A percentile compares a stretch with the other conserved stretches of the same genome.
Evolutionary conservation across 2,113 vertebrate genomes (phyloP).

Genomic region (Mobula hypostoma): DNA sequence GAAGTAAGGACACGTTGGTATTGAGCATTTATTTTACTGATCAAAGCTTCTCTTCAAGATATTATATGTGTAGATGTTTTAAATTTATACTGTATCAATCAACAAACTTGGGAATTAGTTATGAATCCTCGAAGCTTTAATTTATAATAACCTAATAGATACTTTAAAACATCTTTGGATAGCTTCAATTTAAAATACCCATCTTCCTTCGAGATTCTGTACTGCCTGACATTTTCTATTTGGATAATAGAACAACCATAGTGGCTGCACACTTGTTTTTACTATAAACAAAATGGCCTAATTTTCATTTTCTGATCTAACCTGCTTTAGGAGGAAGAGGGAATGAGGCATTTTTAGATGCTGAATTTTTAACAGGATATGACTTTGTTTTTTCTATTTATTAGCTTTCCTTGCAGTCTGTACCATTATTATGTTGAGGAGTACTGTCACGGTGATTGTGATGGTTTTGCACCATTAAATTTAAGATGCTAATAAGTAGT

Average conservation of each 20-base stretch:
- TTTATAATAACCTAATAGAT: background rate
- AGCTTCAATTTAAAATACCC: background rate
- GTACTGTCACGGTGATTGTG: background rate
- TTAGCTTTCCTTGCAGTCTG: background rate
- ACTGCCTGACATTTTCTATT: background rate
- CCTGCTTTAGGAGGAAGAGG: background rate
- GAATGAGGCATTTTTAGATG: background rate
- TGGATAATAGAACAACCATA: background rate
- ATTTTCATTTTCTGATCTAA: background rate
- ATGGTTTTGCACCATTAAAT: background rate
- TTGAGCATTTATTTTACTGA: background rate
- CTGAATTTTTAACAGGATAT: background rate
- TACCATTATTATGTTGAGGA: background rate
- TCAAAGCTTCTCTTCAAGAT: background rate
- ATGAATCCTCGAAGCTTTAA: no score
- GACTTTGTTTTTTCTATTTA: background rate
- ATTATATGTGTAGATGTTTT: background rate
- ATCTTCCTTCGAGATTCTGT: background rate
- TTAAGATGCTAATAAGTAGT: background rate
- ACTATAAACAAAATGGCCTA: background rate
- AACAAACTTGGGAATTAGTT: no score
- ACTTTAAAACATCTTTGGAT: background rate
- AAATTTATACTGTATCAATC: background rate
- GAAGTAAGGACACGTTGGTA: background rate
- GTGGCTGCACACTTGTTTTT: background rate